phyloP scores from a whole-genome alignment of 1,140 invertebrate species.

The Bombus terrestris region DNA sequence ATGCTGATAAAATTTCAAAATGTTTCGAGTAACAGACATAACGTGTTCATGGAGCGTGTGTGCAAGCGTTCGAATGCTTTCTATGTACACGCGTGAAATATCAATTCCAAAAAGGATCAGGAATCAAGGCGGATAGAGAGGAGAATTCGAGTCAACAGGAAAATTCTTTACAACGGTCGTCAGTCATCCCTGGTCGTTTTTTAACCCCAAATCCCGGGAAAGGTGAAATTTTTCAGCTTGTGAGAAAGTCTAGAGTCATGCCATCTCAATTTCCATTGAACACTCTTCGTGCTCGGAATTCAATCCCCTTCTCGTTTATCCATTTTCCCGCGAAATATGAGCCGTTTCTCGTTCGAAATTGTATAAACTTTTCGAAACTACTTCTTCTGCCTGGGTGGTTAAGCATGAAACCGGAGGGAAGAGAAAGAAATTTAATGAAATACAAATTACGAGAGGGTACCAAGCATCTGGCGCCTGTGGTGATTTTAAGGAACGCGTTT shows the following conservation, averaged over 20 bases:
- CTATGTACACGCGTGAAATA: neutral
- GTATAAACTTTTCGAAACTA: neutral
- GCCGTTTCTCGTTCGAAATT: conserved; percentile 1
- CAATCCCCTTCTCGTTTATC: conserved; percentile 32
- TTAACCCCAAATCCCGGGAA: neutral
- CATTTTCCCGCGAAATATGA: conserved; percentile 15
- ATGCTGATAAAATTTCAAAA: neutral
- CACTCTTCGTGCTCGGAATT: conserved; percentile 4
- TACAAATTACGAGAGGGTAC: neutral
- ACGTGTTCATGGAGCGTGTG: neutral
- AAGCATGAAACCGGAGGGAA: neutral
- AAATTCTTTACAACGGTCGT: conserved; percentile 16
- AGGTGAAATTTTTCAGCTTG: conserved; percentile 18
- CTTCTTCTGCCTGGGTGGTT: neutral
- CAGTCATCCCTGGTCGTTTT: neutral
- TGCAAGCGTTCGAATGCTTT: too few relatives aligned
- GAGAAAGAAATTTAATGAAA: conserved; percentile 11
- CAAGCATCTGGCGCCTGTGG: neutral
- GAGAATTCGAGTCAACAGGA: conserved; percentile 17
- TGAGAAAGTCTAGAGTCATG: conserved; percentile 12
- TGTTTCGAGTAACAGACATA: neutral
- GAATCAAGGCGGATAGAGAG: neutral
- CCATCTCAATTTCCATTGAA: conserved; percentile 29
- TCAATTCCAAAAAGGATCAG: neutral
- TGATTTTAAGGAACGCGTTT: neutral